Percentiles rank a stretch among this genome's conserved stretches.
These are phyloP conservation scores for Mormyrus proboscirostris DNA, from an alignment of 2,797 vertebrate species.

Conservation along the genomic window DNA sequence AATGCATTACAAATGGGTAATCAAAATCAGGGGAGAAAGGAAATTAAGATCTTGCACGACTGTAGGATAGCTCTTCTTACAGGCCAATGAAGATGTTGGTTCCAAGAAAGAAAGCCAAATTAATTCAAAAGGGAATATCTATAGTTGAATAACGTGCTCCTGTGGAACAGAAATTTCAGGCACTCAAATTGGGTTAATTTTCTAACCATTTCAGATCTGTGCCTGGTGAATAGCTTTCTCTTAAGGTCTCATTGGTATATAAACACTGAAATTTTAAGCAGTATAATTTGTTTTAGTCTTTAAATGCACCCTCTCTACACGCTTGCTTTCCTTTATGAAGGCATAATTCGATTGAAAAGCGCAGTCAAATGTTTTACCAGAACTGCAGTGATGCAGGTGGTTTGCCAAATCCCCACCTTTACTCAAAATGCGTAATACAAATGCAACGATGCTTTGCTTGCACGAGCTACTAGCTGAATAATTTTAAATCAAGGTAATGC, in stretches of 20 bases:
- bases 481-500: neutral
- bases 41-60: neutral
- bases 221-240: neutral
- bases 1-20: neutral
- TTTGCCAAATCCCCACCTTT: neutral
- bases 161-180: neutral
- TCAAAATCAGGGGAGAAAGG: neutral
- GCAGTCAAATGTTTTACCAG: neutral
- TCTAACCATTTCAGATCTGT: neutral
- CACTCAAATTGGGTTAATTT: neutral
- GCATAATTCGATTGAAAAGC: neutral
- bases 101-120: neutral
- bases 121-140: neutral
- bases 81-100: neutral
- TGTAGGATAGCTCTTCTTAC: neutral
- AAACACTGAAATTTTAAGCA: neutral
- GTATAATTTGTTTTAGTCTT: neutral
- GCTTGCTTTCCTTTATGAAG: neutral
- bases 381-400: neutral
- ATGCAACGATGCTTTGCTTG: neutral
- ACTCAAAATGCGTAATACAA: neutral
- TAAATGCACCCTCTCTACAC: neutral
- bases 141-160: neutral
- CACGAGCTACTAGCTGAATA: neutral
- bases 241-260: neutral